Percentiles rank a stretch among this genome's conserved stretches.
Conservation (phyloP, 2,797 vertebrate species). For the Anabacerthia variegaticeps region DNA sequence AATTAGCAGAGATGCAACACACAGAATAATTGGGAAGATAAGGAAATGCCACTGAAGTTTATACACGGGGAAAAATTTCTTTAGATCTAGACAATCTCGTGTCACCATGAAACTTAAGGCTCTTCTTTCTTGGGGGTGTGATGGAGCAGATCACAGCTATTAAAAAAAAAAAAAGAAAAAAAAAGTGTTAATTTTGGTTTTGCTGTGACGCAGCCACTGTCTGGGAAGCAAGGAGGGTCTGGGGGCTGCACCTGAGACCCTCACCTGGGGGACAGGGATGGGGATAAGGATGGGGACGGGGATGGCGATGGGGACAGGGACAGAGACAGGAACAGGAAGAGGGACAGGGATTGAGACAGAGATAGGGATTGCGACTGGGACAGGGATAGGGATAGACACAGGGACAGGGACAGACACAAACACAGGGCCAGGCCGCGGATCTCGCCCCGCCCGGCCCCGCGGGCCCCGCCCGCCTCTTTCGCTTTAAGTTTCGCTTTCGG, state of each 20-base stretch:
- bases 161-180: neutral
- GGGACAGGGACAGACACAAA: too few species aligned
- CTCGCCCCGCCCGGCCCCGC: neutral
- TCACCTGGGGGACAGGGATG: too few species aligned
- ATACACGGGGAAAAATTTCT: neutral
- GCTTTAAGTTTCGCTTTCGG: neutral
- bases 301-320: too few species aligned
- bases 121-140: neutral
- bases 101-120: neutral
- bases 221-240: neutral
- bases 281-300: too few species aligned
- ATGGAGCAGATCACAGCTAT: too few species aligned
- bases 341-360: neutral
- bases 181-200: neutral
- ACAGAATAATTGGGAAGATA: slow-evolving; percentile 34
- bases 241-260: neutral
- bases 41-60: slow-evolving; percentile 31
- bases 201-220: rapidly evolving
- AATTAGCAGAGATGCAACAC: slow-evolving; percentile 58
- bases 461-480: neutral
- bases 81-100: slow-evolving; percentile 27
- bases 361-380: too few species aligned
- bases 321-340: too few species aligned
- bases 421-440: neutral
- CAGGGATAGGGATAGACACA: too few species aligned